Evolutionary conservation across 2,113 vertebrate genomes (phyloP).

Genomic region (Paedocypris sp.): DNA sequence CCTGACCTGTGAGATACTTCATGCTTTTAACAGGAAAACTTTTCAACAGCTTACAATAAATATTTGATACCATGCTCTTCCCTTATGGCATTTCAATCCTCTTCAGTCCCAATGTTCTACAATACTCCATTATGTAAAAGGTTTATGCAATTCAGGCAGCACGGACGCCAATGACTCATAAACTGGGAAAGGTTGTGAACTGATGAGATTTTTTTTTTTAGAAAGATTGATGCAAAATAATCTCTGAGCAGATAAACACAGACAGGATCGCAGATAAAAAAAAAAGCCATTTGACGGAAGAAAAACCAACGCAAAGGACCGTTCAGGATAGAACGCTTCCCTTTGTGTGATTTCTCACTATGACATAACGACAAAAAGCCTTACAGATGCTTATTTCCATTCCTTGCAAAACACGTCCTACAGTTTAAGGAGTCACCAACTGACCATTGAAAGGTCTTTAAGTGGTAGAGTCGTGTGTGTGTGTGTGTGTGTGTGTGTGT

Average conservation of each 20-base stretch:
- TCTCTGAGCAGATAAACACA: slow-evolving; percentile 10
- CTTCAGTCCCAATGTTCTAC: slow-evolving; percentile 54
- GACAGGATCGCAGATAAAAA: neutral
- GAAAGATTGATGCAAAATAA: slow-evolving; percentile 27
- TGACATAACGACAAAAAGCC: neutral
- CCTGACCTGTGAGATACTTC: slow-evolving; percentile 17
- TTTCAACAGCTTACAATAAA: slow-evolving; percentile 53
- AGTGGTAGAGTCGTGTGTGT: too few species aligned
- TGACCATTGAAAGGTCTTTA: too few species aligned
- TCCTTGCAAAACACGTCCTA: slow-evolving; percentile 9
- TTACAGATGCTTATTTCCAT: neutral
- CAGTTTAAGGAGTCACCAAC: slow-evolving; percentile 27
- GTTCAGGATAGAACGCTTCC: neutral
- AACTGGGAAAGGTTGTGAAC: slow-evolving; percentile 50
- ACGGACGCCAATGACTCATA: slow-evolving; percentile 57
- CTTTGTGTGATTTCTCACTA: neutral
- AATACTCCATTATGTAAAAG: slow-evolving; percentile 64
- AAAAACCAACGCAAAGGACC: neutral
- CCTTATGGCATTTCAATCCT: slow-evolving; percentile 53
- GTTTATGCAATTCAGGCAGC: slow-evolving; percentile 59
- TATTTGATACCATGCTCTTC: slow-evolving; percentile 57
- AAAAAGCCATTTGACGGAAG: neutral
- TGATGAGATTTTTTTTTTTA: slow-evolving; percentile 37
- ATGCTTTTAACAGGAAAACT: slow-evolving; percentile 42
- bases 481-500: too few species aligned